A percentile compares a stretch with the other conserved stretches of the same genome.
phyloP scores from a whole-genome alignment of 2,797 vertebrate species.

The Valencia hispanica region DNA sequence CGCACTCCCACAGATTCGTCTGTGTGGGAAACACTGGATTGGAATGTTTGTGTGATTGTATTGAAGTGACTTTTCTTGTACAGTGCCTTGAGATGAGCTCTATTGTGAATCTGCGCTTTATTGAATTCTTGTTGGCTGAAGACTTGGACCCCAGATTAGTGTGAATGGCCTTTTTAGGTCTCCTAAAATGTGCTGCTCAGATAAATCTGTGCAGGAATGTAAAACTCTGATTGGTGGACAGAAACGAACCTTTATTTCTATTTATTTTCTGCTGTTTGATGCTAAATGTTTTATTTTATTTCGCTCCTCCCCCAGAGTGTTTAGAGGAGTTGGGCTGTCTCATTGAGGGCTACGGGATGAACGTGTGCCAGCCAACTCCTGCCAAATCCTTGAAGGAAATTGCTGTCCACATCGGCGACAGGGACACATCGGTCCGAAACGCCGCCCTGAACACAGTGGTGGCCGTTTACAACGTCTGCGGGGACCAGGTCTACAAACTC shows the following conservation, averaged over 20 bases:
- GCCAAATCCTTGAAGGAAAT: slow-evolving; percentile 97
- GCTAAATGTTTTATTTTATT: background rate
- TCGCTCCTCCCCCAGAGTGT: slow-evolving; percentile 69
- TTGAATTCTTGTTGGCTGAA: too few relatives aligned
- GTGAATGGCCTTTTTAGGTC: too few relatives aligned
- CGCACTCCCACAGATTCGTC: too few relatives aligned
- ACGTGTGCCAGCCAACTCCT: slow-evolving; percentile 94
- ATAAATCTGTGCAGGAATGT: too few relatives aligned
- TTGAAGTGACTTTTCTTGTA: too few relatives aligned
- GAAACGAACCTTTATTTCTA: background rate
- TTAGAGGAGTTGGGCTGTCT: slow-evolving; percentile 82
- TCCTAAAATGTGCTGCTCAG: background rate
- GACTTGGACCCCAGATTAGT: too few relatives aligned
- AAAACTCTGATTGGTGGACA: too few relatives aligned
- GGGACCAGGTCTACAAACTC: slow-evolving; percentile 97
- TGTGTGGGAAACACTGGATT: too few relatives aligned
- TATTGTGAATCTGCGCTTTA: too few relatives aligned
- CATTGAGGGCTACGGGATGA: slow-evolving; percentile 86
- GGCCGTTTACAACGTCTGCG: slow-evolving; percentile 93
- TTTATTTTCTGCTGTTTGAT: background rate
- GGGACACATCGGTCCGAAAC: slow-evolving; percentile 95
- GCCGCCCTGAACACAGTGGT: slow-evolving; percentile 97
- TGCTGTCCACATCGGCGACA: slow-evolving; percentile 92
- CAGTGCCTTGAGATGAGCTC: too few relatives aligned
- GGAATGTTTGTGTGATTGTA: too few relatives aligned